Conservation (phyloP, 2,888 invertebrate genomes). For the Phrixothrix hirtus region DNA sequence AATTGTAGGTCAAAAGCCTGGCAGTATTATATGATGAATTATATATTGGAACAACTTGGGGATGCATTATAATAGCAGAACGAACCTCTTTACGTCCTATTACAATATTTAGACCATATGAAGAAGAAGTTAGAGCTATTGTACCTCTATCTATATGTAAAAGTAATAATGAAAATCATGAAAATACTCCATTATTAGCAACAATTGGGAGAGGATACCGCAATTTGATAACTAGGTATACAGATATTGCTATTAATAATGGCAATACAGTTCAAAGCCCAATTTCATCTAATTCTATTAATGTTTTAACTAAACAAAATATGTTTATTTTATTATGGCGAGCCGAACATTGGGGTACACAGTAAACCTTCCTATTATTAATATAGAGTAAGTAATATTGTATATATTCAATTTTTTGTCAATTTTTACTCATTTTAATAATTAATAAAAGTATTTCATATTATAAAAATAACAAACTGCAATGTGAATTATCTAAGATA, state of each 20-base stretch:
- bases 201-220: conserved; percentile 86
- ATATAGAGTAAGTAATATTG: not conserved
- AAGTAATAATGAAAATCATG: conserved; percentile 53
- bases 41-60: conserved; percentile 94
- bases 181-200: conserved; percentile 64
- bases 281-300: conserved; percentile 36
- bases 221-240: conserved; percentile 69
- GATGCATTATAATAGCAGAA: conserved; percentile 90
- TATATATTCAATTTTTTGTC: not conserved
- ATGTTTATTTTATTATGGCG: conserved; percentile 74
- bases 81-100: conserved; percentile 78
- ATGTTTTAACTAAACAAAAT: conserved; percentile 47
- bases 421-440: not conserved
- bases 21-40: conserved; percentile 70
- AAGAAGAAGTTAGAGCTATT: conserved; percentile 74
- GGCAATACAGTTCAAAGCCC: conserved; percentile 53
- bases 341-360: conserved; percentile 69
- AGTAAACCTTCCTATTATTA: conserved; percentile 37
- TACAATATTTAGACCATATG: conserved; percentile 90
- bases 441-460: too few species aligned
- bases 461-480: too few species aligned
- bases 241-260: conserved; percentile 58
- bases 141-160: conserved; percentile 60
- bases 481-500: too few species aligned
- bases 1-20: conserved; percentile 68